Percentiles rank a stretch among this genome's conserved stretches.
Conservation (phyloP, 2,888 invertebrate species). For the Hyppa rectilinea region DNA sequence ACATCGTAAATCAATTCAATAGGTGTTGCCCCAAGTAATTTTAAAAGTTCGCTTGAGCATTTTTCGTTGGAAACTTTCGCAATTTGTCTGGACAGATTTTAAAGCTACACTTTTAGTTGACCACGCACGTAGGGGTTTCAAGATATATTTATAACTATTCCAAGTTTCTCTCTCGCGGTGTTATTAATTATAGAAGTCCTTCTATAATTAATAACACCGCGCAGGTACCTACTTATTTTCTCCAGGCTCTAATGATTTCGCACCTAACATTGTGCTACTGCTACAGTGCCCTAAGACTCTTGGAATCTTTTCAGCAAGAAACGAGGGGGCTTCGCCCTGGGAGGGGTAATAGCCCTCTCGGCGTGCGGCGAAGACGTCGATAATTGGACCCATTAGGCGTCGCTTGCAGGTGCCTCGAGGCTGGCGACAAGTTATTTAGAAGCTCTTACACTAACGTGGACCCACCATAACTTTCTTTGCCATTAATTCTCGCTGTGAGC, state of each 20-base stretch:
- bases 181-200: too few species aligned
- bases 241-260: slow-evolving; percentile 61
- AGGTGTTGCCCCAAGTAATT: slow-evolving; percentile 78
- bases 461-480: slow-evolving; percentile 53
- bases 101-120: slow-evolving; percentile 54
- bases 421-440: slow-evolving; percentile 79
- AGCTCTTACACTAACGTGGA: slow-evolving; percentile 63
- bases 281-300: slow-evolving; percentile 51
- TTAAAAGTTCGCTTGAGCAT: slow-evolving; percentile 77
- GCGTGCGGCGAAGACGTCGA: slow-evolving; percentile 79
- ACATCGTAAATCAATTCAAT: slow-evolving; percentile 79
- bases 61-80: slow-evolving; percentile 78
- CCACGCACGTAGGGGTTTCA: slow-evolving; percentile 43
- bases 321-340: slow-evolving; percentile 66
- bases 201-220: not conserved
- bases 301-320: slow-evolving; percentile 74
- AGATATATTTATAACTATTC: slow-evolving; percentile 21
- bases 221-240: slow-evolving; percentile 11
- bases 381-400: slow-evolving; percentile 86
- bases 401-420: slow-evolving; percentile 79
- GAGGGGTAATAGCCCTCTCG: slow-evolving; percentile 82
- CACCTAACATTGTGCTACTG: slow-evolving; percentile 60
- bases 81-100: slow-evolving; percentile 73
- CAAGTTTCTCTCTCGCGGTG: not conserved
- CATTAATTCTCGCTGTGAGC: slow-evolving; percentile 46